Conservation (phyloP, 2,113 vertebrate genomes). For the Gopherus evgoodei region DNA sequence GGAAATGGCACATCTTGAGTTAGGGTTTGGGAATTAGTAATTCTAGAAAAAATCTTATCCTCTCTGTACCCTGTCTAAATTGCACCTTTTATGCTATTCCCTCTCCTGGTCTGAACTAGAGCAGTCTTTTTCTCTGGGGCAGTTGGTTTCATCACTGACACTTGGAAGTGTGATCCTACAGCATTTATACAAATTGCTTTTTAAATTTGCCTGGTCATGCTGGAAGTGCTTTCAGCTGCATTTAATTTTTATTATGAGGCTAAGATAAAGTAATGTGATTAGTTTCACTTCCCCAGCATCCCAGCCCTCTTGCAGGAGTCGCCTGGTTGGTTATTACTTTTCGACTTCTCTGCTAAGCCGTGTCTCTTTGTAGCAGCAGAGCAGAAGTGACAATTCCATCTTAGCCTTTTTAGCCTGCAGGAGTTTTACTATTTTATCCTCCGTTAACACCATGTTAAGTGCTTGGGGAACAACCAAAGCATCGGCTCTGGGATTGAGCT, state of each 20-base stretch:
- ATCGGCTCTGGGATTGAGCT: accelerated
- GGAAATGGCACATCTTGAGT: background rate
- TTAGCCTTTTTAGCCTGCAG: background rate
- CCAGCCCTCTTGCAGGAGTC: background rate
- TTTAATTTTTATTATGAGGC: background rate
- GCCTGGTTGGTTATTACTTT: background rate
- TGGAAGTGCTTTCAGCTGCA: background rate
- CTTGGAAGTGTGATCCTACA: background rate
- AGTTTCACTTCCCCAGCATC: background rate
- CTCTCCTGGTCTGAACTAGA: background rate
- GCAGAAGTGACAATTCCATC: slow-evolving; percentile 27
- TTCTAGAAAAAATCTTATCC: accelerated
- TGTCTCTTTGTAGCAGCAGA: background rate
- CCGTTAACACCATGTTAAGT: background rate
- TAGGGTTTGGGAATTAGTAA: background rate
- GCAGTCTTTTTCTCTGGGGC: background rate
- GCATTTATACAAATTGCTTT: background rate
- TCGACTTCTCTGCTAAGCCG: background rate
- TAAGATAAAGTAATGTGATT: slow-evolving; percentile 44
- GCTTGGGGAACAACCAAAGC: background rate
- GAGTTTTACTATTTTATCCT: slow-evolving; percentile 20
- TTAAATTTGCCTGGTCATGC: background rate
- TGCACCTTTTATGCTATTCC: background rate
- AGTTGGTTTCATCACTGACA: background rate
- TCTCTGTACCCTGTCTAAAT: background rate